phyloP scores from a whole-genome alignment of 2,797 vertebrate species.

The Euphonia xanthogaster region DNA sequence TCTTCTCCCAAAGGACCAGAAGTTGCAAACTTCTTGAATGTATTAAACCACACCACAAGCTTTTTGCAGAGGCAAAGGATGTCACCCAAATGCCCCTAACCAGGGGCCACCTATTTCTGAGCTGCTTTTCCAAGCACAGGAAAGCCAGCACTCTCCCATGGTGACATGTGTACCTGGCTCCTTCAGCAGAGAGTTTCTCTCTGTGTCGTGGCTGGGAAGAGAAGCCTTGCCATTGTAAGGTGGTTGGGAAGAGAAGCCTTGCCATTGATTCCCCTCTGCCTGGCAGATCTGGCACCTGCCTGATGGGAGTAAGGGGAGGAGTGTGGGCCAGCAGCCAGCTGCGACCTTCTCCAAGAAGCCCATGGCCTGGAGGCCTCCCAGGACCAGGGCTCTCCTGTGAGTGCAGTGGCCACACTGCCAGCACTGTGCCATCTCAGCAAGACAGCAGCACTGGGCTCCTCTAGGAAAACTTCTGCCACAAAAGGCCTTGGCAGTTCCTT shows the following conservation, averaged over 20 bases:
- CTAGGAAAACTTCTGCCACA: background rate
- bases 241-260: background rate
- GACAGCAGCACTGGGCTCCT: background rate
- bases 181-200: background rate
- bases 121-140: background rate
- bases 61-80: background rate
- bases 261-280: background rate
- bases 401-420: background rate
- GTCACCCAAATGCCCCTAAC: background rate
- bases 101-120: background rate
- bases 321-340: background rate
- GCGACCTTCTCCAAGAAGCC: background rate
- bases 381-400: background rate
- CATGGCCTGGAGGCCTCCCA: background rate
- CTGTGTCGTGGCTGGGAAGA: background rate
- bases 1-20: background rate
- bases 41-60: background rate
- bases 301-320: background rate
- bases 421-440: background rate
- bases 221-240: background rate
- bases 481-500: background rate
- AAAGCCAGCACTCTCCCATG: background rate
- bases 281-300: background rate
- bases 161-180: background rate
- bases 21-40: background rate